Evolutionary conservation across 2,888 invertebrate genomes (phyloP).

Genomic region (Ligdia adustata): DNA sequence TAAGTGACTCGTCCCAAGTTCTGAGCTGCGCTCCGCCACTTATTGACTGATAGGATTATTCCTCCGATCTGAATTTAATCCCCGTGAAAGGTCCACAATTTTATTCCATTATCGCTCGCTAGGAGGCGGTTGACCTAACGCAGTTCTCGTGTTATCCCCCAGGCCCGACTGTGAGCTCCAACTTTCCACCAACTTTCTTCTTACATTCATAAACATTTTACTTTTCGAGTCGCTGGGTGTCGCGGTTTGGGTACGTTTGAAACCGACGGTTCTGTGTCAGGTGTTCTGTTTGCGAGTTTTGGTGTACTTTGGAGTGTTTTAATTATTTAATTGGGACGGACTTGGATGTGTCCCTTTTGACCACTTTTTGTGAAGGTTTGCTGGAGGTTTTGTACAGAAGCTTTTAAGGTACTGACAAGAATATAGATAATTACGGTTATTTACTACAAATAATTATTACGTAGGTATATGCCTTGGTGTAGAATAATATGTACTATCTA

Average conservation of each 20-base stretch:
- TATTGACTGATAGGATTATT: constrained; percentile 35
- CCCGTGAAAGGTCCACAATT: constrained; percentile 61
- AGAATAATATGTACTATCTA: too few relatives aligned
- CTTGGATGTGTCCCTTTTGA: constrained; percentile 4
- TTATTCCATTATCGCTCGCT: constrained; percentile 64
- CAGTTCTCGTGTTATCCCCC: constrained; percentile 74
- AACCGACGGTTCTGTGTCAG: constrained; percentile 38
- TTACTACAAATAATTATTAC: too few relatives aligned
- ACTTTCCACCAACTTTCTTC: constrained; percentile 66
- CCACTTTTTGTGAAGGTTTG: constrained; percentile 10
- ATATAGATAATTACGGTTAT: too few relatives aligned
- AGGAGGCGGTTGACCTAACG: constrained; percentile 68
- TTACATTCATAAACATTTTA: constrained; percentile 79
- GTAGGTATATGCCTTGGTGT: too few relatives aligned
- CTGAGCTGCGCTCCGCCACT: constrained; percentile 15
- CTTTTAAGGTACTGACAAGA: too few relatives aligned
- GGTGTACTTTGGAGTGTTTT: constrained; percentile 27
- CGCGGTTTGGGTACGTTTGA: constrained; percentile 46
- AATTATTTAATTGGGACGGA: constrained; percentile 28
- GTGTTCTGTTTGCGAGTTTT: constrained; percentile 19
- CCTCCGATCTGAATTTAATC: constrained; percentile 49
- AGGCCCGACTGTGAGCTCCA: constrained; percentile 57
- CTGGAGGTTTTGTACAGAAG: neutral
- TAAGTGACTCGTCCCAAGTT: constrained; percentile 7
- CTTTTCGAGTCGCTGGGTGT: constrained; percentile 54